phyloP scores from a whole-genome alignment of 23 tunicate genomes.

The Halocynthia roretzi region DNA sequence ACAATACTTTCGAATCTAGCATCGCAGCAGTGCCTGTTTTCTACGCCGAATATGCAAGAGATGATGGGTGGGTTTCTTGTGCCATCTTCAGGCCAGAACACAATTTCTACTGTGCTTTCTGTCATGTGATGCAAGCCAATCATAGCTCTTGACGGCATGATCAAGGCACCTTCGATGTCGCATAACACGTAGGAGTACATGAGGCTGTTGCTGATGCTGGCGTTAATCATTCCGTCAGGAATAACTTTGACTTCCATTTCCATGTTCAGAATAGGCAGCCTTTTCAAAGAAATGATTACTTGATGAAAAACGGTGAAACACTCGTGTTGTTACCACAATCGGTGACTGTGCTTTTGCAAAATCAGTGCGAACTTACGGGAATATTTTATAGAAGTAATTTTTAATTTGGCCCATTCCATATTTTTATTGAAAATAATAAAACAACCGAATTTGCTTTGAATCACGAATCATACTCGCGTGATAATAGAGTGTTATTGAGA shows the following conservation, averaged over 20 bases:
- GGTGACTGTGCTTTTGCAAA: too few relatives aligned
- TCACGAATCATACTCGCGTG: too few relatives aligned
- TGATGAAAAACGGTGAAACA: too few relatives aligned
- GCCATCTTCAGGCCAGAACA: slow-evolving; percentile 6
- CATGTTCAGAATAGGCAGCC: slow-evolving; percentile 1
- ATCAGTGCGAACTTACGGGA: too few relatives aligned
- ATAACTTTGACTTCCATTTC: background rate
- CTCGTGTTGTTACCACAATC: too few relatives aligned
- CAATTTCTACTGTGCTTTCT: background rate
- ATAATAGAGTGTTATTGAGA: too few relatives aligned
- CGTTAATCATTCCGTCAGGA: background rate
- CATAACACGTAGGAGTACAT: background rate
- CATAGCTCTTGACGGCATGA: background rate
- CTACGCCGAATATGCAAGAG: background rate
- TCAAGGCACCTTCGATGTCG: background rate
- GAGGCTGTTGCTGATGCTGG: slow-evolving; percentile 1
- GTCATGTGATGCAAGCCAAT: slow-evolving; percentile 4
- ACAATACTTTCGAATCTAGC: background rate
- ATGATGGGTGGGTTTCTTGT: background rate
- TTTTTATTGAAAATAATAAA: too few relatives aligned
- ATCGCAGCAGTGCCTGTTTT: background rate
- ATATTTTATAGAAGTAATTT: too few relatives aligned
- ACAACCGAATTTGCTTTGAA: too few relatives aligned
- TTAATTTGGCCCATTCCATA: too few relatives aligned
- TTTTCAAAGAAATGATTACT: background rate